Conservation (phyloP, 2,113 vertebrate genomes). For the Tiliqua scincoides region DNA sequence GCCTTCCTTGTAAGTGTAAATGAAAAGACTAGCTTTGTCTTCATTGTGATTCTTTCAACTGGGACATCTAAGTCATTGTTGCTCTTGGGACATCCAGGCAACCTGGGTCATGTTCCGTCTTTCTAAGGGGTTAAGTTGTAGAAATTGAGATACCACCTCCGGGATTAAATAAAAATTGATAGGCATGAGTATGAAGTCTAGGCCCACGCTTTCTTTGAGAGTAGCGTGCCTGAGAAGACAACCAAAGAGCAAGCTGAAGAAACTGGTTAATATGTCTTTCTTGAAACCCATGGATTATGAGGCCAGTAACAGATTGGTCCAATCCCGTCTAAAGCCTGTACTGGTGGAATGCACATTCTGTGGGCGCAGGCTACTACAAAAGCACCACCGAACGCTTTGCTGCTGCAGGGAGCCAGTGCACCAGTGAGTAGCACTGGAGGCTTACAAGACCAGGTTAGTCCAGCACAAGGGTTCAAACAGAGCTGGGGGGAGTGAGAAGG, state of each 20-base stretch:
- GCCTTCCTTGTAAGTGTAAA: constrained; percentile 33
- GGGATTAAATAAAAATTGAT: constrained; percentile 49
- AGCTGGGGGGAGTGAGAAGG: too few species aligned
- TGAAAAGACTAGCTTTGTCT: constrained; percentile 45
- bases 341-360: too few species aligned
- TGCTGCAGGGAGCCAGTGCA: too few species aligned
- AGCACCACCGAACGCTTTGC: too few species aligned
- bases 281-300: not conserved
- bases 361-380: too few species aligned
- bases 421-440: too few species aligned
- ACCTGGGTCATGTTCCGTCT: constrained; percentile 38
- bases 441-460: too few species aligned
- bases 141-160: constrained; percentile 28
- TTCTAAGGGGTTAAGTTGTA: constrained; percentile 28
- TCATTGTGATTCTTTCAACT: constrained; percentile 46
- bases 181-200: constrained; percentile 4
- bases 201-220: constrained; percentile 25
- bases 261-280: not conserved
- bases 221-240: not conserved
- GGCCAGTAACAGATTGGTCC: not conserved
- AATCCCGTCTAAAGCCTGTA: too few species aligned
- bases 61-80: constrained; percentile 39
- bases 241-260: constrained; percentile 13
- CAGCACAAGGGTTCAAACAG: too few species aligned
- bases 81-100: constrained; percentile 42